Evolutionary conservation across 2,888 invertebrate species (phyloP).

Genomic region (Crematogaster levior): DNA sequence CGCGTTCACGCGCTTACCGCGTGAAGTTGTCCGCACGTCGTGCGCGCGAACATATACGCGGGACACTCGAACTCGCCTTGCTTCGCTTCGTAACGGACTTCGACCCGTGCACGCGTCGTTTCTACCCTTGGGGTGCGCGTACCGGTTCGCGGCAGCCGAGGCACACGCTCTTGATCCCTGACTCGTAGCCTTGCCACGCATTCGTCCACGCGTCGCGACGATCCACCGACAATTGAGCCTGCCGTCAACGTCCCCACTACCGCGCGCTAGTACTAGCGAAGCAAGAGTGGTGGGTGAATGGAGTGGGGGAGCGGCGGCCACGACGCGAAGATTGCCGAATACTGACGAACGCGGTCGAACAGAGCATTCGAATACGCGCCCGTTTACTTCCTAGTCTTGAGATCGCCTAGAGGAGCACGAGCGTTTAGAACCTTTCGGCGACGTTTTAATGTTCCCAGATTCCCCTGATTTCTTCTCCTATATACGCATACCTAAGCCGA

Average conservation of each 20-base stretch:
- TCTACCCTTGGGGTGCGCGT: constrained; percentile 20
- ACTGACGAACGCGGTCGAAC: constrained; percentile 52
- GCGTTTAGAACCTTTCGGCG: constrained; percentile 24
- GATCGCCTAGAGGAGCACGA: constrained; percentile 4
- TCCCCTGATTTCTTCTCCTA: constrained; percentile 20
- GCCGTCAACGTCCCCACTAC: constrained; percentile 51
- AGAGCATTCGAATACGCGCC: constrained; percentile 16
- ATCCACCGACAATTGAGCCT: constrained; percentile 80
- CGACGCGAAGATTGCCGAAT: constrained; percentile 32
- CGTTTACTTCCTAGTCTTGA: constrained; percentile 33
- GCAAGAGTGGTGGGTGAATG: constrained; percentile 40
- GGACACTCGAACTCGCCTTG: not conserved
- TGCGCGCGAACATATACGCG: not conserved
- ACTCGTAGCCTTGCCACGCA: constrained; percentile 66
- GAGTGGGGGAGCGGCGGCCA: too few species aligned
- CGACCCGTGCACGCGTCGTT: constrained; percentile 6
- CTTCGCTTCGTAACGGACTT: constrained; percentile 4
- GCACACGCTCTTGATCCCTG: constrained; percentile 71
- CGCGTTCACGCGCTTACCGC: not conserved
- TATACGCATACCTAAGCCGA: constrained; percentile 5
- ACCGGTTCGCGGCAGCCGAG: constrained; percentile 56
- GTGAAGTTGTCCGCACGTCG: constrained; percentile 12
- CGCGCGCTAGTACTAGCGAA: not conserved
- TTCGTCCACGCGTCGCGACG: constrained; percentile 77
- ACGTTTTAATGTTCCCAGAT: constrained; percentile 26